Conservation (phyloP, 2,888 invertebrate species). For the Chymomyza procnemis region DNA sequence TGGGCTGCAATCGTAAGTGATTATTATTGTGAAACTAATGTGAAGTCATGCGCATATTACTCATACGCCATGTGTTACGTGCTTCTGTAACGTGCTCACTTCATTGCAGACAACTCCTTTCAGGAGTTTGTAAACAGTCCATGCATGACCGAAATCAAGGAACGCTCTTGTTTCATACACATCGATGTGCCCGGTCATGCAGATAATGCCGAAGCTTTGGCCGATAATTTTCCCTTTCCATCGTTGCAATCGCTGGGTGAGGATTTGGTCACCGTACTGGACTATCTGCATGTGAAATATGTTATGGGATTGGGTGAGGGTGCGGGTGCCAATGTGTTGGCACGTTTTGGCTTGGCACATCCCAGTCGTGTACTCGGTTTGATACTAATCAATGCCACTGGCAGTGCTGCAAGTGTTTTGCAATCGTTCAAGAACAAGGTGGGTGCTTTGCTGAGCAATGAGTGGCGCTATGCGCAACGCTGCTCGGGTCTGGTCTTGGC, state of each 20-base stretch:
- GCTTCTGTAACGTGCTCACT: background rate
- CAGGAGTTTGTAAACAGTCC: constrained; percentile 90
- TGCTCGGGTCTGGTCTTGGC: constrained; percentile 31
- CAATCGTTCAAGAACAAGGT: constrained; percentile 91
- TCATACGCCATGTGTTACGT: background rate
- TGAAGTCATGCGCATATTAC: background rate
- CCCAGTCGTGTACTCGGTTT: constrained; percentile 88
- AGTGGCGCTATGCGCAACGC: too few relatives aligned
- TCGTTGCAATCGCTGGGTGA: constrained; percentile 89
- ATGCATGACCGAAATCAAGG: constrained; percentile 90
- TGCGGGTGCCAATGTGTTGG: constrained; percentile 91
- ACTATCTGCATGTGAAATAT: constrained; percentile 89
- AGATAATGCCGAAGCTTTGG: constrained; percentile 87
- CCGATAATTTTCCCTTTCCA: constrained; percentile 89
- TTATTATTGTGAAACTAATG: background rate
- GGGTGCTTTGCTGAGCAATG: constrained; percentile 24
- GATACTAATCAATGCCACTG: constrained; percentile 91
- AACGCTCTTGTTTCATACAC: constrained; percentile 91
- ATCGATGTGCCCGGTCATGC: constrained; percentile 92
- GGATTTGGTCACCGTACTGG: constrained; percentile 88
- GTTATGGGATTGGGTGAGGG: constrained; percentile 93
- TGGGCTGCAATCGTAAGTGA: constrained; percentile 88
- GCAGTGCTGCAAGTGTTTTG: constrained; percentile 90
- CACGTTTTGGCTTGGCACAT: constrained; percentile 90
- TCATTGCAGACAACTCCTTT: constrained; percentile 85